Evolutionary conservation across 2,797 vertebrate species (phyloP), one percentile per base, ranked within the genome.

Genomic region (Microctenopoma steveboyesi): DNA sequence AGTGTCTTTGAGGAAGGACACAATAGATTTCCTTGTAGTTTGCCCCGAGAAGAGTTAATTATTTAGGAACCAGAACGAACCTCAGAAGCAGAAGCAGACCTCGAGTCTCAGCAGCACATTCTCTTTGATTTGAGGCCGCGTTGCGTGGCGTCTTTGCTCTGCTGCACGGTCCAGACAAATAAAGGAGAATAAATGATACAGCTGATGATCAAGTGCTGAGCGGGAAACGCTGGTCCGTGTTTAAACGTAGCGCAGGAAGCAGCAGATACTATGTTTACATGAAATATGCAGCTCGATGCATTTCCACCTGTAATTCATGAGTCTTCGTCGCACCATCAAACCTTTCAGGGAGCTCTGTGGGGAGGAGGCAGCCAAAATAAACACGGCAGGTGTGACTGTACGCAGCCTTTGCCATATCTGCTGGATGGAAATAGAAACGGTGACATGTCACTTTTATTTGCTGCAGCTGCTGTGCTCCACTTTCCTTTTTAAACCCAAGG

Each of bases 41-140:
- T 10, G 45, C 71, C 74, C 55, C 6, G n/a, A 73, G 72, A 83
- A 55, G 42, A 45, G 22, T 86, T 77, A 79, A 82, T 86, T 87
- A 84, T 85, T 86, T 30, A 87, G 27, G 55, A 60, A 73, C 48
- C 57, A 61, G 76, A 76, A 53, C 61, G 60, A 37, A 58, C 57
- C 47, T 15, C 37, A 7, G 48, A 57, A n/a, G 69, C 54, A 53
- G 72, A 15, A 27, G 63, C 51, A 48, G 66, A 52, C 52, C 46
- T 37, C 18, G 53, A 70, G 70, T 47, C 72, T 50, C 48, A 52
- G 76, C 71, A 45, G 22, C 48, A 12, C 8, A 3, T 53, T 68
- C 25, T 0, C 74, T 80, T 65, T 78, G 74, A 76, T 60, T 71
- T 67, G 13, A n/a, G 9, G 22, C n/a, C 11, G 51, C 10, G 53